A percentile compares a stretch with the other conserved stretches of the same genome.
Evolutionary conservation across 2,888 invertebrate genomes (phyloP).

Genomic region (Formica aserva): DNA sequence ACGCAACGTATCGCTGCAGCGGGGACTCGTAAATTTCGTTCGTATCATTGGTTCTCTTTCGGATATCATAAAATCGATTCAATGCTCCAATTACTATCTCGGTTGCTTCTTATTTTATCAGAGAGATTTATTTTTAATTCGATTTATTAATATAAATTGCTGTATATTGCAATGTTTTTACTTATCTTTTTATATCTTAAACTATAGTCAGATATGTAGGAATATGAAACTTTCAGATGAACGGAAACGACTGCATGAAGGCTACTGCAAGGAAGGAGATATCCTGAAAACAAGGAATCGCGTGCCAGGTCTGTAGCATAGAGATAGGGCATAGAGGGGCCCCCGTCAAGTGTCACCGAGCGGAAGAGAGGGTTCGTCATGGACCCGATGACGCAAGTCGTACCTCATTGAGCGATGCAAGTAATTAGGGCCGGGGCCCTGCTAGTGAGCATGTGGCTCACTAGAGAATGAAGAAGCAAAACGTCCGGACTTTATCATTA

Average conservation of each 20-base stretch:
- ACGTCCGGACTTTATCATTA: constrained; percentile 99
- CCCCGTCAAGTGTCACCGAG: constrained; percentile 64
- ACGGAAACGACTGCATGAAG: constrained; percentile 79
- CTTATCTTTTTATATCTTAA: neutral
- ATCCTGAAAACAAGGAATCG: constrained; percentile 78
- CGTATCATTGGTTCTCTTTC: constrained; percentile 33
- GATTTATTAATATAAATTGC: constrained; percentile 2
- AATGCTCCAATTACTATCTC: constrained; percentile 9
- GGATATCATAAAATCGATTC: constrained; percentile 22
- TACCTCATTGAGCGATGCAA: constrained; percentile 85
- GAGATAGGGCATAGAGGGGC: constrained; percentile 66
- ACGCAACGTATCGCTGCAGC: constrained; percentile 1
- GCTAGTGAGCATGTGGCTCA: constrained; percentile 89
- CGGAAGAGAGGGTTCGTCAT: constrained; percentile 74
- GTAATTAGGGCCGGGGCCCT: constrained; percentile 86
- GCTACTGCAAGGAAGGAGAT: constrained; percentile 76
- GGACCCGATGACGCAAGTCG: constrained; percentile 82
- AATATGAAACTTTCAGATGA: constrained; percentile 76
- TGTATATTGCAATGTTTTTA: neutral
- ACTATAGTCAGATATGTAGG: constrained; percentile 8
- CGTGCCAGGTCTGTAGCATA: constrained; percentile 81
- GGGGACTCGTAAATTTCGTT: constrained; percentile 22
- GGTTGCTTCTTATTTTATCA: neutral
- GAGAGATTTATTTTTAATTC: constrained; percentile 1
- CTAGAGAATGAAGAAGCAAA: constrained; percentile 99